Base-by-base conservation (phyloP, 2,113 vertebrate species). In the Arothron firmamentum region DNA sequence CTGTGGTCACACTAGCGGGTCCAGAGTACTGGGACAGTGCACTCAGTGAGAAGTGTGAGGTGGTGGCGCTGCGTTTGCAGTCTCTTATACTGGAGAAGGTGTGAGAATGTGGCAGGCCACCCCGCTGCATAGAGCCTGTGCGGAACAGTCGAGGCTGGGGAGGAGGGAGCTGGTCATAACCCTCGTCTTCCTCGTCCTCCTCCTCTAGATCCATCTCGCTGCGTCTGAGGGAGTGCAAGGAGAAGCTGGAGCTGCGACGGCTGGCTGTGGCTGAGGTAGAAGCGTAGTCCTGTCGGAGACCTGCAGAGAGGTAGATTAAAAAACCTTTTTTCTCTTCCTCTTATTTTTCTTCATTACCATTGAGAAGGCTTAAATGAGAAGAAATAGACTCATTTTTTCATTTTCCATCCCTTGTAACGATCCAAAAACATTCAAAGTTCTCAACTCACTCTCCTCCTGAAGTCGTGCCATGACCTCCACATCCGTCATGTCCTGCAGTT, bases 391-490 rank as follows among this genome's bases (percentile, higher is more conserved):
- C 8, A n/a, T 23, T 23, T 23, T 23, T 23, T 23, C 21, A 21
- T 50, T 50, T 50, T 23, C 19, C 8, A 8, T 12, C 17, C 21
- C 3, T 4, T 47, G 18, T 21, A 34, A 15, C 1, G 0, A 3
- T 6, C 15, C 12, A 6, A 34, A 43, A n/a, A 57, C 10, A 52
- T 23, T 46, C 14, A 17, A 16, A 34, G 8, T 0, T 42, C 52
- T 49, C 2, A 23, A 93, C 95, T 59, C 92, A 99, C 96, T 99
- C 89, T 98, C 95, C 87, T 99, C 96, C 85, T 99, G 96, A 49
- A 99, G 92, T 70, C 96, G 93, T 64, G 96, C 96, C 96, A 99
- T 99, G 84, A 99, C 96, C 89, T 98, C 95, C 80, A 98, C 96
- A 45, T 99, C 96, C 0, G 95, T 98, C 84, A 98, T 95, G 84